Base-by-base conservation (phyloP, 92 coral and sea anemone species). In the Actinostola sp. region DNA sequence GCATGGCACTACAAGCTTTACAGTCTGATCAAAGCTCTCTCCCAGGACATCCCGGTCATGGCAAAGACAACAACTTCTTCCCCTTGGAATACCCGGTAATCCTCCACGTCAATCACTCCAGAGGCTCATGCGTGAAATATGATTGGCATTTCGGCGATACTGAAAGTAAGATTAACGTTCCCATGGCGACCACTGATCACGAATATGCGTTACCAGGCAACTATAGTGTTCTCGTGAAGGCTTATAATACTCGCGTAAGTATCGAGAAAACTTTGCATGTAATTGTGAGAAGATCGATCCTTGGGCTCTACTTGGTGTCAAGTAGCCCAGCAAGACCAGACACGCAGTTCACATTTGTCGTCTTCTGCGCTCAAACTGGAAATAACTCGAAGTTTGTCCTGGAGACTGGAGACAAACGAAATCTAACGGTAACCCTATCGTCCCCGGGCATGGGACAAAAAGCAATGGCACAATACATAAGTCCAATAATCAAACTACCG, bases 11-110 rank as follows among this genome's bases (percentile, higher is more conserved):
- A 15, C 39, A 41, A 17, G 85, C 89, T 5, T 19, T 41, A 23
- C 80, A 82, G 51, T 89, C 92, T 5, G 19, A 49, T 52, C 41
- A 60, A 52, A 73, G 81, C 17, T 82, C 78, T 36, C 61, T 36
- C 8, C 89, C 92, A 29, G 70, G 62, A 27, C n/a, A 43, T 23
- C 28, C 51, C 5, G 96, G 86, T 0, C 57, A 76, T 41, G 92
- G 89, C n/a, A 48, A 17, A 24, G 38, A 42, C 11, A 27, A 39
- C n/a, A 80, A 87, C 73, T 48, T 77, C 20, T 88, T 94, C 46
- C 98, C 98, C 5, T 53, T 81, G 20, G 97, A 94, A 64, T 94
- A 88, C 63, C 97, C 97, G 19, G 91, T 88, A 16, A 3, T 63
- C 28, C 76, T 91, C 25, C 17, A 30, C 4, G 84, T 86, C 44